Evolutionary conservation across 2,888 invertebrate species (phyloP).

Genomic region (Adela reaumurella): DNA sequence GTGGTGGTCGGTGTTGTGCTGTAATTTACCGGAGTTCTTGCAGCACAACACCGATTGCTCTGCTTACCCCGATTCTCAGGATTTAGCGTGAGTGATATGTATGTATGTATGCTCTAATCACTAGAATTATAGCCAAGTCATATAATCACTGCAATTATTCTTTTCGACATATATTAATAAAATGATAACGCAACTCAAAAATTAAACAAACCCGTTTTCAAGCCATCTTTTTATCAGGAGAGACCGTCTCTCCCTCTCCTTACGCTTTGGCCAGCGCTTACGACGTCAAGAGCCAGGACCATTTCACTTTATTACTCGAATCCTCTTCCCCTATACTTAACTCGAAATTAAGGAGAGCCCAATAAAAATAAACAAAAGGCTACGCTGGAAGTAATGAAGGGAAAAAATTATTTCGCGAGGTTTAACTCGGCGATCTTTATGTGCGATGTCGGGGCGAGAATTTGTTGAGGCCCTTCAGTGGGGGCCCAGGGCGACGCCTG

Average conservation of each 20-base stretch:
- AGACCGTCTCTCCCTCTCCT: neutral
- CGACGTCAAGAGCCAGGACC: neutral
- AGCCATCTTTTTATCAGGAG: too few relatives aligned
- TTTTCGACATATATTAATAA: too few relatives aligned
- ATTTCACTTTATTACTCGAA: constrained; percentile 1
- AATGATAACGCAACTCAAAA: too few relatives aligned
- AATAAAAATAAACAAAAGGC: constrained; percentile 2
- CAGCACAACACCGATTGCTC: too few relatives aligned
- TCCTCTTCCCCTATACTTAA: constrained; percentile 1
- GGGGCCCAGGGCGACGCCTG: neutral
- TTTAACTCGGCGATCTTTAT: neutral
- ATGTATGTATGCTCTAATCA: too few relatives aligned
- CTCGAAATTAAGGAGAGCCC: constrained; percentile 1
- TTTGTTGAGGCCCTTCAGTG: neutral
- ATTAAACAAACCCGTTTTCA: too few relatives aligned
- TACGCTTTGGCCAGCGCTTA: neutral
- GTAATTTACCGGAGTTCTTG: too few relatives aligned
- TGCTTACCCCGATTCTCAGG: too few relatives aligned
- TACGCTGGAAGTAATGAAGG: constrained; percentile 1
- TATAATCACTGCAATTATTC: too few relatives aligned
- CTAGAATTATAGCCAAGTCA: too few relatives aligned
- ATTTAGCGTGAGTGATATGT: too few relatives aligned
- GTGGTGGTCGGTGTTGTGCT: too few relatives aligned
- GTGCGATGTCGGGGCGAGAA: neutral
- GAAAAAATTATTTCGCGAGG: constrained; percentile 1